A percentile compares a stretch with the other conserved stretches of the same genome.
Evolutionary conservation across 1,140 invertebrate genomes (phyloP).

Genomic region (Pogonognathellus flavescens): DNA sequence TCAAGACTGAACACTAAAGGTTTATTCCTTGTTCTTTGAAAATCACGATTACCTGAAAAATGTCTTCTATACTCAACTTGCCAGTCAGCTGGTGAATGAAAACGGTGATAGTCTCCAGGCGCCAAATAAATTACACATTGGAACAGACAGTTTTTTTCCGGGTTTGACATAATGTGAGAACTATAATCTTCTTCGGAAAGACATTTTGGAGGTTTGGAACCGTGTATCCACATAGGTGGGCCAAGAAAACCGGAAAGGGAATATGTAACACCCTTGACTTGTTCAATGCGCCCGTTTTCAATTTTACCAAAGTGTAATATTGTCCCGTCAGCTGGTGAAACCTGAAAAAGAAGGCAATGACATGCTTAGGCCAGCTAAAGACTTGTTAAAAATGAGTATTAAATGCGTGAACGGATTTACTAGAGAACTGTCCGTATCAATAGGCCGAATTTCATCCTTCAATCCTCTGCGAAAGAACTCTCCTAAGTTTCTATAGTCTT

Average conservation of each 20-base stretch:
- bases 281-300: conserved; percentile 81
- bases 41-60: conserved; percentile 87
- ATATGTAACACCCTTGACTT: conserved; percentile 97
- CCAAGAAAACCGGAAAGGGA: conserved; percentile 93
- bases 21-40: too few relatives aligned
- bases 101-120: conserved; percentile 98
- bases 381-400: background rate
- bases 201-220: conserved; percentile 64
- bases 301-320: conserved; percentile 93
- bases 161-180: conserved; percentile 75
- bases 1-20: too few relatives aligned
- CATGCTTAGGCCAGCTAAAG: too few relatives aligned
- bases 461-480: conserved; percentile 93
- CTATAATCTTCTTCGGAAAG: conserved; percentile 70
- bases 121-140: conserved; percentile 97
- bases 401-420: conserved; percentile 72
- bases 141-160: conserved; percentile 80
- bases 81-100: conserved; percentile 97
- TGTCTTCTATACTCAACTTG: conserved; percentile 86
- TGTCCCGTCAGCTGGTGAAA: conserved; percentile 94
- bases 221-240: conserved; percentile 72
- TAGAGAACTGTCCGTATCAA: conserved; percentile 79
- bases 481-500: conserved; percentile 85
- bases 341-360: conserved; percentile 73
- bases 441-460: conserved; percentile 82